Percentiles rank a stretch among this genome's conserved stretches.
Evolutionary conservation across 64 coral and sea anemone species (phyloP).

Genomic region (Stichodactyla helianthus): DNA sequence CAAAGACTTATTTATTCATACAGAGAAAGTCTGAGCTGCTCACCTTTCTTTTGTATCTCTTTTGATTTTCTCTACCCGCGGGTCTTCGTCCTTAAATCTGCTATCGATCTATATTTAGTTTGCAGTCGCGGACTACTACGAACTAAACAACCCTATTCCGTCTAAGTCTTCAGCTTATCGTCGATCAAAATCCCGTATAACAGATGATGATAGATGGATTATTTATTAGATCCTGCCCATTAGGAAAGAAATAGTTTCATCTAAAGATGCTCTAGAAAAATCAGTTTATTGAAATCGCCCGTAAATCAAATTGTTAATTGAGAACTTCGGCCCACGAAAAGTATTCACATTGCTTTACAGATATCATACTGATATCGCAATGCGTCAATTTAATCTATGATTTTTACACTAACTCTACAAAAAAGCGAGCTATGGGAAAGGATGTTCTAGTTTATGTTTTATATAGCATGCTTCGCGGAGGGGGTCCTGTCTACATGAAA

Average conservation of each 20-base stretch:
- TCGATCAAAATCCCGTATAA: background rate
- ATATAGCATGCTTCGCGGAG: background rate
- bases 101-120: background rate
- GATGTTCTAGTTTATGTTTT: background rate
- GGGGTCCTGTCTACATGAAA: background rate
- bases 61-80: background rate
- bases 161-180: background rate
- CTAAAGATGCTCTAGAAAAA: background rate
- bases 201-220: background rate
- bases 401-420: background rate
- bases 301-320: background rate
- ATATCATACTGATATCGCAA: background rate
- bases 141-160: background rate
- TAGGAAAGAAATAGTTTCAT: background rate
- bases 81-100: background rate
- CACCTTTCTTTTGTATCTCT: background rate
- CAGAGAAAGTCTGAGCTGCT: background rate
- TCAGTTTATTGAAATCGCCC: background rate
- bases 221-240: background rate
- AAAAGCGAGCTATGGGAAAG: background rate
- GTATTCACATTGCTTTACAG: background rate
- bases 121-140: background rate
- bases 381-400: background rate
- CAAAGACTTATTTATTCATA: too few relatives aligned
- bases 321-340: background rate